phyloP scores from a whole-genome alignment of 2,113 vertebrate genomes.

The Tragelaphus imberbis region DNA sequence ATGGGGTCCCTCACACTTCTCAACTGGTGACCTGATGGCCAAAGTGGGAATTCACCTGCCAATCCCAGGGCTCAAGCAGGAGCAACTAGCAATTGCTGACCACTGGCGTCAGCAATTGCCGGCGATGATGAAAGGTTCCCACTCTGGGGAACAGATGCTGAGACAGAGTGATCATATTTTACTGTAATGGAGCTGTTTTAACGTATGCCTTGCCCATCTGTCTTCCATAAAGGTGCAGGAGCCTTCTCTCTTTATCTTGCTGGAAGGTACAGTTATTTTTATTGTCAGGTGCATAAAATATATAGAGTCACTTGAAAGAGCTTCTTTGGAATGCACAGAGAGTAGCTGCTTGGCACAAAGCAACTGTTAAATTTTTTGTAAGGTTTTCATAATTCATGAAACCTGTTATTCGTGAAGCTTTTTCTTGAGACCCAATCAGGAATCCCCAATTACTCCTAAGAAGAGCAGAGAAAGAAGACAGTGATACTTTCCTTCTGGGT shows the following conservation, averaged over 20 bases:
- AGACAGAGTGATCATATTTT: not conserved
- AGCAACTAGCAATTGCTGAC: not conserved
- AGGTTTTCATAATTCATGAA: conserved; percentile 50
- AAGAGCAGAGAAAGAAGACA: conserved; percentile 3
- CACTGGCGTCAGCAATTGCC: not conserved
- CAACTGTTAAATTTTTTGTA: conserved; percentile 40
- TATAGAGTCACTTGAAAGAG: not conserved
- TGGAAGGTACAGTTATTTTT: conserved; percentile 8
- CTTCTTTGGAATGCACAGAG: not conserved
- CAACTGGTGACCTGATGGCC: not conserved
- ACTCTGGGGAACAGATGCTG: not conserved
- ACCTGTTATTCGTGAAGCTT: not conserved
- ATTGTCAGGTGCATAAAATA: not conserved
- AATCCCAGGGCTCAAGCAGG: not conserved
- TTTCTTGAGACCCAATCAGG: not conserved
- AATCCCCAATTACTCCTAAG: not conserved
- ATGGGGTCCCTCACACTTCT: not conserved
- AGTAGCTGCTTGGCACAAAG: conserved; percentile 4
- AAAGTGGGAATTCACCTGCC: not conserved
- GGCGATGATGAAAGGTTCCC: not conserved
- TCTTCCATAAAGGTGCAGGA: not conserved
- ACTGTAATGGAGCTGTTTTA: not conserved
- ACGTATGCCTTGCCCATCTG: not conserved
- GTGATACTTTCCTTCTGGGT: not conserved
- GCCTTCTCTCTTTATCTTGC: not conserved